phyloP scores from a whole-genome alignment of 2,113 vertebrate species.

The Dicaeum eximium region DNA sequence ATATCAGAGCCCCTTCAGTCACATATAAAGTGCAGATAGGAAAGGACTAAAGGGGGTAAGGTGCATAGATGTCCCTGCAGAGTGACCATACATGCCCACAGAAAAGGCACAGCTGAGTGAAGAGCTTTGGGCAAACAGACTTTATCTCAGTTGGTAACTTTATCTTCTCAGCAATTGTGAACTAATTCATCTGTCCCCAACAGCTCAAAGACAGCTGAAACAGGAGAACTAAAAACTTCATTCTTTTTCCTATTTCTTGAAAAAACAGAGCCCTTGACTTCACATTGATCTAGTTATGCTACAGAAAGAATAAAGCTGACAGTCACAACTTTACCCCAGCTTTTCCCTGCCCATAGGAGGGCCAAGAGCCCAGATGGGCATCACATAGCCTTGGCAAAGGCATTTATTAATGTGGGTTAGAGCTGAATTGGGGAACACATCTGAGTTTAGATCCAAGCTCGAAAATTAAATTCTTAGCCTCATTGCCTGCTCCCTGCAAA shows the following conservation, averaged over 20 bases:
- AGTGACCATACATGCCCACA: not conserved
- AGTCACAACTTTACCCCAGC: not conserved
- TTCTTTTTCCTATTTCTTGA: constrained; percentile 41
- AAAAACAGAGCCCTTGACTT: not conserved
- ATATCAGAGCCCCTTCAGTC: not conserved
- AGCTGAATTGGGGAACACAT: not conserved
- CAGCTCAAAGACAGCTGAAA: not conserved
- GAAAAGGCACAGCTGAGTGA: not conserved
- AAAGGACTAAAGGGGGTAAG: not conserved
- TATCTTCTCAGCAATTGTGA: not conserved
- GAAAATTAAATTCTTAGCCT: not conserved
- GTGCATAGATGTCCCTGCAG: not conserved
- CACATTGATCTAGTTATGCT: not conserved
- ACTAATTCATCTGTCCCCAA: not conserved
- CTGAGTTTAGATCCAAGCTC: not conserved
- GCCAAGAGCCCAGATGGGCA: not conserved
- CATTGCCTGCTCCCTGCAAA: not conserved
- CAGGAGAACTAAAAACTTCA: not conserved
- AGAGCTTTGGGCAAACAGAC: not conserved
- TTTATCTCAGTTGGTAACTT: not conserved
- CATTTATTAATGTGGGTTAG: not conserved
- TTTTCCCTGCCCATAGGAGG: not conserved
- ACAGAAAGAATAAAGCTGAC: not conserved
- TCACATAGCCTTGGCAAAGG: not conserved
- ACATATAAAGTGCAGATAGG: not conserved